phyloP scores from a whole-genome alignment of 2,797 vertebrate species.

The Leptodactylus fallax region DNA sequence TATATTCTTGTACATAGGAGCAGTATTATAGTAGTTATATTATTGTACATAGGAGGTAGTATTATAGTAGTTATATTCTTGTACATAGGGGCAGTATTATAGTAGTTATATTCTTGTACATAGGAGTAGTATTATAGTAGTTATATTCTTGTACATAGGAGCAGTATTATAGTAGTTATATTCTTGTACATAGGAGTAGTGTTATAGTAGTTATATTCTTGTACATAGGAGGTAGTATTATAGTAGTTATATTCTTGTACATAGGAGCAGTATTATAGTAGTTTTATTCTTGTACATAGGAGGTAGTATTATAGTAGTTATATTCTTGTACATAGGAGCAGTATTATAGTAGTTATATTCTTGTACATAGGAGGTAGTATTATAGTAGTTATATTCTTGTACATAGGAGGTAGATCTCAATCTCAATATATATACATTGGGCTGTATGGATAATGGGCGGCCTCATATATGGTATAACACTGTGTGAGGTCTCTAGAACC shows the following conservation, averaged over 20 bases:
- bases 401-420: too few species aligned
- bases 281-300: conserved; percentile 1
- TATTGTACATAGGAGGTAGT: not conserved
- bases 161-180: conserved; percentile 12
- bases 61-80: conserved; percentile 11
- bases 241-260: not conserved
- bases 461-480: not conserved
- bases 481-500: conserved; percentile 31
- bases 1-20: conserved; percentile 2
- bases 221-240: not conserved
- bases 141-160: not conserved
- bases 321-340: not conserved
- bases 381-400: too few species aligned
- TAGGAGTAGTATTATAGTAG: not conserved
- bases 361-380: not conserved
- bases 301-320: not conserved
- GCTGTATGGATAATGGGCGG: not conserved
- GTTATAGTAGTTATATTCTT: conserved; percentile 13
- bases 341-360: conserved; percentile 9
- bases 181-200: not conserved
- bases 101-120: not conserved
- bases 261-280: not conserved
- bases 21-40: not conserved
- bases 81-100: conserved; percentile 5
- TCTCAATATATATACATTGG: too few species aligned